Evolutionary conservation across 2,888 invertebrate genomes (phyloP).

Genomic region (Disparrhopalites patrizii): DNA sequence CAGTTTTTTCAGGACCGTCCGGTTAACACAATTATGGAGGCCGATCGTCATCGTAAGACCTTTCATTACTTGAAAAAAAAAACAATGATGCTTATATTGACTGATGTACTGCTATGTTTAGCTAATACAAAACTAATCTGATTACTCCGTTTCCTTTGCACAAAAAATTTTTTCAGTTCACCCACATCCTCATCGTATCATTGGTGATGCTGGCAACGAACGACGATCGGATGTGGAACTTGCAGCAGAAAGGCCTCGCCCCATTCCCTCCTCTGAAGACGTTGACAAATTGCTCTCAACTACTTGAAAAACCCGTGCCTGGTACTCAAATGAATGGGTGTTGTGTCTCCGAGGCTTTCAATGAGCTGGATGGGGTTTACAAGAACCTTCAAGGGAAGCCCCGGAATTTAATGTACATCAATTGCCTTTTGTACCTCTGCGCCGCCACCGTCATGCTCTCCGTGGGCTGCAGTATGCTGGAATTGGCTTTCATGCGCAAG

Average conservation of each 20-base stretch:
- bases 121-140: too few species aligned
- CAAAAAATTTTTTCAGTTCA: neutral
- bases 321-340: too few species aligned
- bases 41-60: neutral
- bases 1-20: too few species aligned
- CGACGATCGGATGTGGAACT: constrained; percentile 7
- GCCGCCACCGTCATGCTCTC: neutral
- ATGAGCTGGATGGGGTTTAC: neutral
- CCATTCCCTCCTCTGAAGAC: neutral
- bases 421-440: constrained; percentile 1
- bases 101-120: neutral
- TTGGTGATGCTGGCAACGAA: neutral
- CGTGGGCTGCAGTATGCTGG: neutral
- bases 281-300: neutral
- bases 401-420: neutral
- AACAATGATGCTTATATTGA: neutral
- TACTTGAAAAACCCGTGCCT: neutral
- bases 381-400: neutral
- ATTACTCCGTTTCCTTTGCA: neutral
- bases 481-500: neutral
- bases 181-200: constrained; percentile 1
- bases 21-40: neutral
- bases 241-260: neutral
- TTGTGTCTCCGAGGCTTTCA: neutral
- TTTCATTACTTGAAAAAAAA: neutral